Conservation (phyloP, 2,797 vertebrate species). For the Rhynchotus rufescens region DNA sequence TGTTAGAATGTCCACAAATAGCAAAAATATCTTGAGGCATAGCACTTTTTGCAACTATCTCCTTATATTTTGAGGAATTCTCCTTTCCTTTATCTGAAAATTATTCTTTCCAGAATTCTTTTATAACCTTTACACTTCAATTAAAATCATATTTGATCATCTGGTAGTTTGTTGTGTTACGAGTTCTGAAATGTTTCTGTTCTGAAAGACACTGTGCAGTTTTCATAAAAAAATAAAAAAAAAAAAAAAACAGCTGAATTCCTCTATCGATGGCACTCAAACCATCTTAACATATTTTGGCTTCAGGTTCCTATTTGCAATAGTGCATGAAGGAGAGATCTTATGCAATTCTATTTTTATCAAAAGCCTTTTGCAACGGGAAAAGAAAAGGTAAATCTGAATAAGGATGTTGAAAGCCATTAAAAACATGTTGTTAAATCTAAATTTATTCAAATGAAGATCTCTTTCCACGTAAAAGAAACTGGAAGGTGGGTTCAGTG, state of each 20-base stretch:
- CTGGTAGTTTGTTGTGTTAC: background rate
- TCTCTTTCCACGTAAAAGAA: background rate
- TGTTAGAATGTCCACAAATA: background rate
- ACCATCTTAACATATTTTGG: background rate
- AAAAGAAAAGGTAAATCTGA: background rate
- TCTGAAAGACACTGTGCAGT: background rate
- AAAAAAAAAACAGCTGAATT: too few species aligned
- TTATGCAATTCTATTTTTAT: background rate
- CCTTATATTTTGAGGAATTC: background rate
- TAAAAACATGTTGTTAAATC: background rate
- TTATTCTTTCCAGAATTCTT: background rate
- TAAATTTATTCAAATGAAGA: background rate
- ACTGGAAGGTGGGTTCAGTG: background rate
- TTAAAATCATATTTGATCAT: background rate
- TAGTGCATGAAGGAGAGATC: background rate
- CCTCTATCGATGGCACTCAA: background rate
- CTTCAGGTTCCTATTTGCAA: background rate
- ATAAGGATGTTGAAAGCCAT: background rate
- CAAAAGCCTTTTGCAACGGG: background rate
- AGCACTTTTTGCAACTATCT: background rate
- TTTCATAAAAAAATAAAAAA: background rate
- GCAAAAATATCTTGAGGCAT: background rate
- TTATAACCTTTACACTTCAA: background rate
- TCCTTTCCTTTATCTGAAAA: constrained; percentile 1
- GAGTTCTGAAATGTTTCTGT: too few species aligned